These are phyloP conservation scores for Lophotriccus pileatus DNA, from an alignment of 2,797 vertebrate genomes.

Conservation along the genomic window DNA sequence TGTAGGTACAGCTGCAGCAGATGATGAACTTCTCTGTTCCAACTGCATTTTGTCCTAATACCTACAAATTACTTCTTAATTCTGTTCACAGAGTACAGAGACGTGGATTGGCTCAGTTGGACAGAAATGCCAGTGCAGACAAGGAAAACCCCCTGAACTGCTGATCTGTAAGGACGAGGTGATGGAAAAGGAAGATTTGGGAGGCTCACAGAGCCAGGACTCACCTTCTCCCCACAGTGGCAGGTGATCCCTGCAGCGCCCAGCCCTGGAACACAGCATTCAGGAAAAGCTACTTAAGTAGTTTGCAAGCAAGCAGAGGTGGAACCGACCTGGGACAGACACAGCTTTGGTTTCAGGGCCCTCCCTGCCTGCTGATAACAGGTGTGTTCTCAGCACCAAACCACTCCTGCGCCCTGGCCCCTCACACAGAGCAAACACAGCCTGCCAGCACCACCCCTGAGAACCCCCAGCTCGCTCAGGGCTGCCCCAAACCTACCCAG, in stretches of 20 bases:
- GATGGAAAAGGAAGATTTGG: background rate
- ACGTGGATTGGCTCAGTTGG: background rate
- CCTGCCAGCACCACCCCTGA: background rate
- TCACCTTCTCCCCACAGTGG: background rate
- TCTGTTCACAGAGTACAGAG: background rate
- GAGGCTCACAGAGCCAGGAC: background rate
- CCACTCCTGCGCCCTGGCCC: background rate
- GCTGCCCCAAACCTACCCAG: background rate
- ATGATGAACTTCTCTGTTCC: background rate
- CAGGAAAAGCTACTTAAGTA: background rate
- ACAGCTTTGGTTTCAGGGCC: slow-evolving; percentile 42
- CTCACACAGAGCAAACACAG: background rate
- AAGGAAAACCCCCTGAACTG: rapidly evolving
- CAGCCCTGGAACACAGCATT: background rate
- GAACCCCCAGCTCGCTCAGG: rapidly evolving
- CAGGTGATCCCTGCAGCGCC: background rate
- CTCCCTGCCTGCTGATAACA: slow-evolving; percentile 31
- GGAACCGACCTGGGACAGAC: background rate
- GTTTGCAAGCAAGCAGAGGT: slow-evolving; percentile 24
- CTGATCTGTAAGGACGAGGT: background rate
- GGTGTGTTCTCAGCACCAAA: background rate
- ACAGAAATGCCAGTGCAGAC: rapidly evolving
- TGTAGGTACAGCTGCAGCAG: rapidly evolving
- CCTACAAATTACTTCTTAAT: background rate
- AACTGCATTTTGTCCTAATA: background rate